Percentiles rank a stretch among this genome's conserved stretches.
These are phyloP conservation scores for Phacellophora camtschatica DNA, from an alignment of 30 jellyfish, hydroid and myxozoan species.

Conservation along the genomic window DNA sequence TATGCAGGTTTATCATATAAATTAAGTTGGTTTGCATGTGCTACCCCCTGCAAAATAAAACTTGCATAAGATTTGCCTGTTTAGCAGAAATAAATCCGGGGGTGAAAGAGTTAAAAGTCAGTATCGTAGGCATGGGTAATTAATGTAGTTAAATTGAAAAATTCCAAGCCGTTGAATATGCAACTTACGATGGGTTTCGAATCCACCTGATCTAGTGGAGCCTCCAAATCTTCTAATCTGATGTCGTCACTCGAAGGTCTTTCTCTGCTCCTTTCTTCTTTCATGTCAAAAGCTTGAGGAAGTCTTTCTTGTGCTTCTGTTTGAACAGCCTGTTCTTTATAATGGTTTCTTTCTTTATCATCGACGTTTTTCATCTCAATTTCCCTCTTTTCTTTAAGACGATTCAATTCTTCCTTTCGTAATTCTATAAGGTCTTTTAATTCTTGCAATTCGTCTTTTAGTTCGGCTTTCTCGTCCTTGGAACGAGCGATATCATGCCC, in stretches of 20 bases:
- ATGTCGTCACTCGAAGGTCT: conserved; percentile 3
- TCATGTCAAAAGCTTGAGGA: background rate
- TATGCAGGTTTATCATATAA: too few relatives aligned
- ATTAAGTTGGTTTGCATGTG: too few relatives aligned
- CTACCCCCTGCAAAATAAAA: too few relatives aligned
- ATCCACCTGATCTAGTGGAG: background rate
- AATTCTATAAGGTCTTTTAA: conserved; percentile 19
- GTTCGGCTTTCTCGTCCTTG: background rate
- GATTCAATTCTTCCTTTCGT: conserved; percentile 18
- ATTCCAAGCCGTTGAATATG: too few relatives aligned
- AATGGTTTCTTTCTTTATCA: background rate
- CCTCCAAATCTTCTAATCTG: conserved; percentile 51
- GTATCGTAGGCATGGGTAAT: too few relatives aligned
- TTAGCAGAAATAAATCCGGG: too few relatives aligned
- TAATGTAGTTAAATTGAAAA: too few relatives aligned
- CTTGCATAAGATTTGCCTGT: too few relatives aligned
- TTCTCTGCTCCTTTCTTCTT: background rate
- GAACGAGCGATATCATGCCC: background rate
- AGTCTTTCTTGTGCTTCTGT: background rate
- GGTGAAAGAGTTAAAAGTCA: too few relatives aligned
- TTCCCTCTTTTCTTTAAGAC: background rate
- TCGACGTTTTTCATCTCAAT: background rate
- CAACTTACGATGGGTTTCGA: background rate
- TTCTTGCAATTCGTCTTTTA: conserved; percentile 40
- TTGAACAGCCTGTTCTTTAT: background rate